Evolutionary conservation across 2,888 invertebrate genomes (phyloP).

Genomic region (Blera fallax): DNA sequence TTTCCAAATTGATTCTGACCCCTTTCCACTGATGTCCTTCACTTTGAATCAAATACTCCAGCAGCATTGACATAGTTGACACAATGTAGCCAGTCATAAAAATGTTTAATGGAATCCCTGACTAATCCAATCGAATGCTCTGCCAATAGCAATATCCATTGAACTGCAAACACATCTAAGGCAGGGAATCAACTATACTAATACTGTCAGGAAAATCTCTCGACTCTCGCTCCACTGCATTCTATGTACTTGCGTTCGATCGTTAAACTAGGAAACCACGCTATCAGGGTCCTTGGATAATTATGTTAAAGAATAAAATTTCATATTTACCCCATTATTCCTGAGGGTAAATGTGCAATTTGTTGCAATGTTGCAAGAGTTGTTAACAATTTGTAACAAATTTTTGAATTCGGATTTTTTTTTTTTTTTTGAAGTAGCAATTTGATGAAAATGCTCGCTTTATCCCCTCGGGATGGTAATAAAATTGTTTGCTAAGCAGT

Average conservation of each 20-base stretch:
- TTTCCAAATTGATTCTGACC: not conserved
- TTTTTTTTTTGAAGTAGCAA: not conserved
- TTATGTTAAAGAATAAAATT: not conserved
- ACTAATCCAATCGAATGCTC: not conserved
- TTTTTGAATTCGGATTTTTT: not conserved
- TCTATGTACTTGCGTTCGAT: not conserved
- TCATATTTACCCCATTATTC: not conserved
- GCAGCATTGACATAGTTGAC: constrained; percentile 9
- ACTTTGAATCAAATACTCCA: not conserved
- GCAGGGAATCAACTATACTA: not conserved
- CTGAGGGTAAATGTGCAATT: not conserved
- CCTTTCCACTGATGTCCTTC: not conserved
- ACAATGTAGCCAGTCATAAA: constrained; percentile 8
- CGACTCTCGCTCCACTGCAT: not conserved
- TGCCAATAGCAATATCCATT: not conserved
- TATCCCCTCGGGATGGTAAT: not conserved
- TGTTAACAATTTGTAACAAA: not conserved
- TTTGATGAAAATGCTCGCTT: too few species aligned
- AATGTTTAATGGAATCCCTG: not conserved
- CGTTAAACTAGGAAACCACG: not conserved
- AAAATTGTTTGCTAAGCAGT: not conserved
- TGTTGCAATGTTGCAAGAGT: not conserved
- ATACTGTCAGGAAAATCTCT: not conserved
- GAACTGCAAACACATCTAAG: not conserved
- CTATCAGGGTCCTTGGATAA: not conserved